Base-by-base conservation (phyloP, 2,888 invertebrate species). In the Cantharis lateralis region DNA sequence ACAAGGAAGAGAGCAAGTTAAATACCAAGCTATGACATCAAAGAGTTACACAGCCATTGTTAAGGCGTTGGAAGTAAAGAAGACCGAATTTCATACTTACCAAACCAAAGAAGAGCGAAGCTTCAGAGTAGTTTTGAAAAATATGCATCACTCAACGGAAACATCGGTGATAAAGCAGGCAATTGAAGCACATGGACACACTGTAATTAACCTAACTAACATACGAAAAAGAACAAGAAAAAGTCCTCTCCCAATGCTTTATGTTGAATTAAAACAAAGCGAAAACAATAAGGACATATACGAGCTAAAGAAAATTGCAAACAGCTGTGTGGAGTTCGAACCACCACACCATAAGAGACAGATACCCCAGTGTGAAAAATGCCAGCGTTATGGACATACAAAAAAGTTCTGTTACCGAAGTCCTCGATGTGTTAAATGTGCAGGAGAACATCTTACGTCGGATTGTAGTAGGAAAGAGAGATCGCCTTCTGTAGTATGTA, bases 301-400 rank as follows among this genome's bases (percentile, higher is more conserved):
- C 18, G 32, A 76, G 11, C 16, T 70, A 15, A 24, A 68, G 15
- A 62, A 10, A 15, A 15, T 76, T 11, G n/a, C 7, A 15, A 24
- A 71, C 24, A 28, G 62, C 68, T 48, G 13, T 18, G 75, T 77
- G 15, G 76, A 63, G 15, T 76, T 77, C 15, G 71, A 77, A 68
- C 15, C 76, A 48, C 72, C 77, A 3, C 48, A 68, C 11, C 71
- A 61, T 61, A 78, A 78, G 62, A 32, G 78, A 13, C 72, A 78
- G 15, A 68, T 77, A n/a, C 75, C 72, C 4, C 78, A 78, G 15
- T 82, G 83, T 62, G 66, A 24, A 3, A 63, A 78, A 24, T 82
- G 82, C 71, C 82, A 82, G 72, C 11, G 62, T n/a, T 81, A 76
- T 16, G 81, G 81, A 0, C 81, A 82, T 69, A 82, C 82, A 1